These are phyloP conservation scores for Merluccius polli DNA, from an alignment of 2,797 vertebrate genomes.

Conservation along the genomic window DNA sequence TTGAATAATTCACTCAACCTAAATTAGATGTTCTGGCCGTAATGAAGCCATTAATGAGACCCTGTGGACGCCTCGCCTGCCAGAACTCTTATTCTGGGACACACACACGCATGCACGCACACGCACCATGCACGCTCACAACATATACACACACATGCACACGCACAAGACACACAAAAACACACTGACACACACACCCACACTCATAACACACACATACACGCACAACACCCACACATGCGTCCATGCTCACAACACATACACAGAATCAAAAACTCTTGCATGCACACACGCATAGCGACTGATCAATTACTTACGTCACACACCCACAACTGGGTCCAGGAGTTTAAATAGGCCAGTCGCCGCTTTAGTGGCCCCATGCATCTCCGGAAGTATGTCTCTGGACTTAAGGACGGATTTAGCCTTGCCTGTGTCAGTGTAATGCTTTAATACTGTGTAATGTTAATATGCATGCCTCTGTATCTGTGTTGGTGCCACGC, in stretches of 20 bases:
- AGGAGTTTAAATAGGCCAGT: not conserved
- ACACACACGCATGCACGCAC: not conserved
- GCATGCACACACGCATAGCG: not conserved
- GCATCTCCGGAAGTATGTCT: not conserved
- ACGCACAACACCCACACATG: not conserved
- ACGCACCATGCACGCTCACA: not conserved
- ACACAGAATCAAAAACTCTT: not conserved
- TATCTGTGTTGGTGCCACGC: not conserved
- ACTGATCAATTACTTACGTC: not conserved
- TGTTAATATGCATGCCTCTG: not conserved
- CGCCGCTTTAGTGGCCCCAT: not conserved
- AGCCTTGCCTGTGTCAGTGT: too few relatives aligned
- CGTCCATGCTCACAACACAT: not conserved
- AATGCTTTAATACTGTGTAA: too few relatives aligned
- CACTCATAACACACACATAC: not conserved
- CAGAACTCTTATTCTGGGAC: not conserved
- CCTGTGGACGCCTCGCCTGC: conserved; percentile 27
- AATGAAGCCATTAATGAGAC: conserved; percentile 56
- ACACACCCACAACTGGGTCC: not conserved
- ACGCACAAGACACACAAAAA: not conserved
- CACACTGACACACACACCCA: not conserved
- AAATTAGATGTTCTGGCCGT: conserved; percentile 52
- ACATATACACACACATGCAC: not conserved
- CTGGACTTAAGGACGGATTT: not conserved
- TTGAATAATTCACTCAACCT: conserved; percentile 54